Evolutionary conservation across 2,113 vertebrate species (phyloP).

Genomic region (Lynx canadensis): DNA sequence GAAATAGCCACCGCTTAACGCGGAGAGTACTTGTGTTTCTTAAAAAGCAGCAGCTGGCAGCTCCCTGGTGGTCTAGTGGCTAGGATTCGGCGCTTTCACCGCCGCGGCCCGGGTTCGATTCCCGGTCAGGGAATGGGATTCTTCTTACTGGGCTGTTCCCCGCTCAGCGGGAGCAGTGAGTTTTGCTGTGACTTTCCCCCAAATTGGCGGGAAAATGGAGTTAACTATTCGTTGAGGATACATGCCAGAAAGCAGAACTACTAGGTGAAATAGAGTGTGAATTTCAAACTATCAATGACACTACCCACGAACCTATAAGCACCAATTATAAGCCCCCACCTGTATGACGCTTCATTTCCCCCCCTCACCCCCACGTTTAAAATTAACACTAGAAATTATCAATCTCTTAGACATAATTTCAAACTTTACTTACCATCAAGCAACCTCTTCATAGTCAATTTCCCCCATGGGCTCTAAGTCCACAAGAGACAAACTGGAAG

Average conservation of each 20-base stretch:
- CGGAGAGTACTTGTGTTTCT: neutral
- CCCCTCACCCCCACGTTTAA: neutral
- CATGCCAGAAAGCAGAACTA: neutral
- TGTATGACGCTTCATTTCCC: neutral
- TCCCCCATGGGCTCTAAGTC: neutral
- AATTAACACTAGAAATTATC: neutral
- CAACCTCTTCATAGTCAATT: neutral
- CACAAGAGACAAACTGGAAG: neutral
- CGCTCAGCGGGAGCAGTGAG: too few species aligned
- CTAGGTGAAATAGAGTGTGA: neutral
- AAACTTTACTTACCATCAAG: neutral
- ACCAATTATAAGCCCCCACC: neutral
- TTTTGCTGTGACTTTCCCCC: neutral
- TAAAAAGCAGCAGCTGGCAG: accelerated
- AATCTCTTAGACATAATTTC: neutral
- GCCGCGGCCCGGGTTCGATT: neutral
- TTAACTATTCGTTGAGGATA: neutral
- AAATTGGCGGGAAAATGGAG: neutral
- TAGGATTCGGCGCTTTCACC: neutral
- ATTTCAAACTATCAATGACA: neutral
- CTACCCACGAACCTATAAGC: neutral
- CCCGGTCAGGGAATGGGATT: neutral
- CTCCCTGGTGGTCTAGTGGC: neutral
- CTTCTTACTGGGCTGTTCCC: too few species aligned
- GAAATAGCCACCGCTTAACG: neutral